These are phyloP conservation scores for Syritta pipiens DNA, from an alignment of 2,888 invertebrate genomes.

Conservation along the genomic window DNA sequence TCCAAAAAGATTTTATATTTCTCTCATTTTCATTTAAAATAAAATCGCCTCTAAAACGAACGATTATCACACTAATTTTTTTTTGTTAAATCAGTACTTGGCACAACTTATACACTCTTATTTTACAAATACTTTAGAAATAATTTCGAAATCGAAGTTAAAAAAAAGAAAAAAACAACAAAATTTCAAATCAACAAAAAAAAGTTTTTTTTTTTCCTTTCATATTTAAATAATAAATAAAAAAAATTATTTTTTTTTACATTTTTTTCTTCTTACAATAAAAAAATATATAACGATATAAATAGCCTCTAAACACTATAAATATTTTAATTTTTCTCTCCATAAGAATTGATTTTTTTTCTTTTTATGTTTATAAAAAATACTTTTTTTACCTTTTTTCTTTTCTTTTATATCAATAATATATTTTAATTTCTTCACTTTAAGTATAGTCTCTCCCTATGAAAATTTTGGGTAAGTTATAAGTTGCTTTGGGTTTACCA, in stretches of 20 bases:
- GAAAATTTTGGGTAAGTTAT: slow-evolving; percentile 38
- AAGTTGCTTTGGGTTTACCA: slow-evolving; percentile 48
- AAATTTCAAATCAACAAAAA: slow-evolving; percentile 58
- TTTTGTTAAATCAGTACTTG: slow-evolving; percentile 77
- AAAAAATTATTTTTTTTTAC: slow-evolving; percentile 52
- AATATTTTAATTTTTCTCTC: slow-evolving; percentile 71
- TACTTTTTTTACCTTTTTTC: slow-evolving; percentile 60
- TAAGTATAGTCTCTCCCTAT: slow-evolving; percentile 50
- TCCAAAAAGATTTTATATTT: slow-evolving; percentile 66
- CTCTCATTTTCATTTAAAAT: slow-evolving; percentile 72
- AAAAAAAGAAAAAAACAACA: slow-evolving; percentile 55
- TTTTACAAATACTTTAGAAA: slow-evolving; percentile 55
- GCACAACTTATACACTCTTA: slow-evolving; percentile 76
- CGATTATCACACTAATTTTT: slow-evolving; percentile 79
- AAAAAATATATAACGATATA: slow-evolving; percentile 75
- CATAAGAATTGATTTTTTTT: slow-evolving; percentile 59
- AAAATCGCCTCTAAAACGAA: slow-evolving; percentile 72
- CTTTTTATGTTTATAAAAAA: slow-evolving; percentile 65
- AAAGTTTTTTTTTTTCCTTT: slow-evolving; percentile 34
- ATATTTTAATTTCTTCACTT: slow-evolving; percentile 43
- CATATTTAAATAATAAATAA: slow-evolving; percentile 61
- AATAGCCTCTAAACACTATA: slow-evolving; percentile 79
- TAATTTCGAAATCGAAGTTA: slow-evolving; percentile 38
- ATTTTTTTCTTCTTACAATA: slow-evolving; percentile 65
- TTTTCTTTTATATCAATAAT: slow-evolving; percentile 56